A percentile compares a stretch with the other conserved stretches of the same genome.
Evolutionary conservation across 2,797 vertebrate genomes (phyloP).

Genomic region (Erithacus rubecula): DNA sequence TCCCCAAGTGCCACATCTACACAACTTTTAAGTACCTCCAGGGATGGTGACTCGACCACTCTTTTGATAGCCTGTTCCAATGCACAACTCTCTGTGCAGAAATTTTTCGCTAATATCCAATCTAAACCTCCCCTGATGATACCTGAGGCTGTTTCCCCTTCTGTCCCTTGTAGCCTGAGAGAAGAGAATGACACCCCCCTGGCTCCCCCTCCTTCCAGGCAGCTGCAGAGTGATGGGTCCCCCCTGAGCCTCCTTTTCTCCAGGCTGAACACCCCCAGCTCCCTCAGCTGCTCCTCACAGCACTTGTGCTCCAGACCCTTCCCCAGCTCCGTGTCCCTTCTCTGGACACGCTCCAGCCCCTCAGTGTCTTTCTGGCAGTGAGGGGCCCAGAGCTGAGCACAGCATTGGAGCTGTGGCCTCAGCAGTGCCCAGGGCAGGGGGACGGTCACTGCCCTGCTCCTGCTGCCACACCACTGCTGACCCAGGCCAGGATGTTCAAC

Average conservation of each 20-base stretch:
- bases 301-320: no score
- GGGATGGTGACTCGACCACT: no score
- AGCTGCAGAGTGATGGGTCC: accelerated
- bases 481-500: neutral
- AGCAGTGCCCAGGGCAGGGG: neutral
- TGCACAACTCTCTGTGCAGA: no score
- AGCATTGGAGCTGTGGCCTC: accelerated
- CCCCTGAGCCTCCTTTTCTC: neutral
- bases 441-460: neutral
- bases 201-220: neutral
- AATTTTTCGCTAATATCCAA: no score
- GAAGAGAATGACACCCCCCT: accelerated
- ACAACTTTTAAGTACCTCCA: no score
- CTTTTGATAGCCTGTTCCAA: no score
- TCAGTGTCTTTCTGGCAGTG: neutral
- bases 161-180: accelerated
- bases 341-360: neutral
- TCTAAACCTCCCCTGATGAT: neutral
- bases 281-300: no score
- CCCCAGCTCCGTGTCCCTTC: neutral
- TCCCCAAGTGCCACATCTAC: no score
- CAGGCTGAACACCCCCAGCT: neutral
- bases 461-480: neutral
- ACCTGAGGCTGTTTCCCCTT: neutral
- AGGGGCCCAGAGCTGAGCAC: neutral